phyloP scores from a whole-genome alignment of 2,888 invertebrate genomes.

The Pseudeuparius sepicola region DNA sequence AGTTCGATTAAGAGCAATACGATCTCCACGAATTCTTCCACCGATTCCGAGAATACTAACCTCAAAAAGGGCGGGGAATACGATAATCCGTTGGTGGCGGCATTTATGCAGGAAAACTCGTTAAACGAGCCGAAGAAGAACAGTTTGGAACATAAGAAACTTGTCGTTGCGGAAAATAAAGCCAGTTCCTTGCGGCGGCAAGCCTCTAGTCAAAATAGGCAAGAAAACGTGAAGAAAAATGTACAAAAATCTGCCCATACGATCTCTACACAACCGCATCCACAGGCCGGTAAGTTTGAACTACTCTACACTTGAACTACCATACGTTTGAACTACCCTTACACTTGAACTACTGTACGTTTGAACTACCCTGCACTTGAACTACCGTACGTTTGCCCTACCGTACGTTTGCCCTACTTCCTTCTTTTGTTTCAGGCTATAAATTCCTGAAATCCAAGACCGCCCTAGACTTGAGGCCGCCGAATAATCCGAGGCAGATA shows the following conservation, averaged over 20 bases:
- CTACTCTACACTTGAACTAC: too few relatives aligned
- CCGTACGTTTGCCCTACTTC: too few relatives aligned
- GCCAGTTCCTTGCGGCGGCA: conserved; percentile 27
- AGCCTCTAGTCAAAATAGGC: conserved; percentile 22
- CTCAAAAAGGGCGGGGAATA: conserved; percentile 14
- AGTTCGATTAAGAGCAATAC: conserved; percentile 18
- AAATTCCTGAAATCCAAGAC: conserved; percentile 39
- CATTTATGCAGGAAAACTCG: conserved; percentile 34
- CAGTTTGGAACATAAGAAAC: conserved; percentile 15
- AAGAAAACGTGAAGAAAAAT: conserved; percentile 13
- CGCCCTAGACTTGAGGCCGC: conserved; percentile 32
- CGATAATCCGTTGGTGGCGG: conserved; percentile 32
- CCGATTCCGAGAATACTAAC: conserved; percentile 31
- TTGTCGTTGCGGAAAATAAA: conserved; percentile 25
- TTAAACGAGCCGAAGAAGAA: conserved; percentile 13
- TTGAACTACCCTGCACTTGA: too few relatives aligned
- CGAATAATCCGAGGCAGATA: conserved; percentile 29
- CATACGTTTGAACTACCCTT: too few relatives aligned
- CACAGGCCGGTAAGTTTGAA: too few relatives aligned
- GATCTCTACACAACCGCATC: too few relatives aligned
- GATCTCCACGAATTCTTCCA: conserved; percentile 33
- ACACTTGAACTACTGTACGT: too few relatives aligned
- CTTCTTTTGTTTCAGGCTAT: conserved; percentile 26
- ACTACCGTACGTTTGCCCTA: too few relatives aligned
- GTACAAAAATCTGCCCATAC: too few relatives aligned